phyloP scores from a whole-genome alignment of 2,888 invertebrate genomes.

The Limulus polyphemus region DNA sequence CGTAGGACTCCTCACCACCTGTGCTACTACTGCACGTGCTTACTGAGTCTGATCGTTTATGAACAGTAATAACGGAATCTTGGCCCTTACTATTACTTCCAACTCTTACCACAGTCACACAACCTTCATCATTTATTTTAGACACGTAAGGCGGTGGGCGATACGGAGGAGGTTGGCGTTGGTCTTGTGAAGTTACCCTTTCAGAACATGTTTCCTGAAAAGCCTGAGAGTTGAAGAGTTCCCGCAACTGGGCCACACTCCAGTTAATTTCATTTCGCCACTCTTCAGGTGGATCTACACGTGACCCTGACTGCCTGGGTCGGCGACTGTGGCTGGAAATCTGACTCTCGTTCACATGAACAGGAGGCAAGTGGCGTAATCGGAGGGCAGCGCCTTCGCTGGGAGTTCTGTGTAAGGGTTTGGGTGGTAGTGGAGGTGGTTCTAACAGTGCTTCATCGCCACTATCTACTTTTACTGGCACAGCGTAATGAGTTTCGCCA shows the following conservation, averaged over 20 bases:
- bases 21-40: no score
- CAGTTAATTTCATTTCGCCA: conserved; percentile 31
- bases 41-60: no score
- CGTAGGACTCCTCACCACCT: no score
- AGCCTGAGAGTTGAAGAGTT: conserved; percentile 27
- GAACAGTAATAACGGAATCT: no score
- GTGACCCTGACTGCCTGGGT: neutral
- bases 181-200: no score
- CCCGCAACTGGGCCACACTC: conserved; percentile 33
- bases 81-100: no score
- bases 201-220: neutral
- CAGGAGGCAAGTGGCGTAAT: conserved; percentile 51
- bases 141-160: no score
- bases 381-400: conserved; percentile 14
- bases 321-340: conserved; percentile 11
- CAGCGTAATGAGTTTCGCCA: conserved; percentile 21
- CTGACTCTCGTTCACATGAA: conserved; percentile 43
- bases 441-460: conserved; percentile 3
- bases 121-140: no score
- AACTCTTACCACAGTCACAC: no score
- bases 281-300: conserved; percentile 24
- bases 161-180: no score
- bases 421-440: neutral
- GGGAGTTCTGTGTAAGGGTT: neutral
- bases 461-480: conserved; percentile 18